phyloP scores from a whole-genome alignment of 1,140 invertebrate species.

The Cherax quadricarinatus region DNA sequence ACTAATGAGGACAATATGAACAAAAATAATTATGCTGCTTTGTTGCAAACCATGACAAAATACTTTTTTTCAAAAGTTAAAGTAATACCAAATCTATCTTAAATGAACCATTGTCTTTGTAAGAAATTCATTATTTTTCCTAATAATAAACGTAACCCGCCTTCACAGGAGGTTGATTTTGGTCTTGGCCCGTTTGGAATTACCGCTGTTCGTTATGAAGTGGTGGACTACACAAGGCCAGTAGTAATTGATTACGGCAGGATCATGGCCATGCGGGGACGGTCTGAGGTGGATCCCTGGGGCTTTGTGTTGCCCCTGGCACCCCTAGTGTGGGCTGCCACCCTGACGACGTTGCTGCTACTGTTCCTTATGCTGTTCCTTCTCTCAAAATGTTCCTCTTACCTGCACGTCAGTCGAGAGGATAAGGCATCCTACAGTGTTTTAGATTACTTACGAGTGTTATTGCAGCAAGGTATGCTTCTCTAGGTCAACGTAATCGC shows the following conservation, averaged over 20 bases:
- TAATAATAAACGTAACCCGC: too few relatives aligned
- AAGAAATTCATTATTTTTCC: too few relatives aligned
- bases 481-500: too few relatives aligned
- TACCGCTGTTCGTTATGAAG: neutral
- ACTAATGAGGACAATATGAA: too few relatives aligned
- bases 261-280: constrained; percentile 2
- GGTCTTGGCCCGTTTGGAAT: constrained; percentile 33
- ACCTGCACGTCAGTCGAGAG: neutral
- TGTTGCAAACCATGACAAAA: too few relatives aligned
- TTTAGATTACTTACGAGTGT: neutral
- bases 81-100: too few relatives aligned
- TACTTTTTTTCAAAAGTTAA: too few relatives aligned
- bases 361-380: neutral
- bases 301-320: constrained; percentile 36
- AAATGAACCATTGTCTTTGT: too few relatives aligned
- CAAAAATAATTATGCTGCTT: too few relatives aligned
- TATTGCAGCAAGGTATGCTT: constrained; percentile 11
- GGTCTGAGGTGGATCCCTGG: constrained; percentile 34
- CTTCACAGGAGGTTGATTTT: constrained; percentile 20
- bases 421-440: neutral
- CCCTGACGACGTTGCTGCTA: neutral
- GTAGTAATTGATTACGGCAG: constrained; percentile 7
- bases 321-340: constrained; percentile 21
- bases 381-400: neutral
- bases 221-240: constrained; percentile 22